Evolutionary conservation across 2,888 invertebrate genomes (phyloP).

Genomic region (Sthenelais limicola): DNA sequence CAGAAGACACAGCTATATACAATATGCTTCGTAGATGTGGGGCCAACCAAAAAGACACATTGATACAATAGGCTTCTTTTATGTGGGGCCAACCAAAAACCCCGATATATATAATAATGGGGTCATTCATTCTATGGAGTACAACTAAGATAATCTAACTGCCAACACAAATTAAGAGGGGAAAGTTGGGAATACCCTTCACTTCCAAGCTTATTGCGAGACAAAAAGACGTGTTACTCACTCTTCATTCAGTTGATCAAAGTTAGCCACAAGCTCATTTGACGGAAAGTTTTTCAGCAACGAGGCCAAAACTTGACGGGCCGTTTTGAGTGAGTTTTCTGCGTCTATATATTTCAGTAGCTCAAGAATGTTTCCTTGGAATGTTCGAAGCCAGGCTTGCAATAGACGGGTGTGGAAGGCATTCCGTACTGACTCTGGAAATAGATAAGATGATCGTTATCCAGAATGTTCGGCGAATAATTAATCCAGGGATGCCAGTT

Average conservation of each 20-base stretch:
- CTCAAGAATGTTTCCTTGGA: constrained; percentile 80
- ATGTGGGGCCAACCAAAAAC: no score
- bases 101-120: no score
- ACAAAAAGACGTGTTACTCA: constrained; percentile 50
- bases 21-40: no score
- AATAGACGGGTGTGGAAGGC: constrained; percentile 73
- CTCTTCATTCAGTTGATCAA: constrained; percentile 67
- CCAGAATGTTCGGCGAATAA: no score
- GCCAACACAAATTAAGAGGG: no score
- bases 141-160: no score
- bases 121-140: no score
- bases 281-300: constrained; percentile 76
- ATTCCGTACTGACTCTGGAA: constrained; percentile 68
- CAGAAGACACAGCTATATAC: no score
- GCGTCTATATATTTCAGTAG: constrained; percentile 84
- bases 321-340: constrained; percentile 78
- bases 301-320: constrained; percentile 75
- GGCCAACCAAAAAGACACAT: no score
- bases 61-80: no score
- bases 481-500: neutral
- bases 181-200: no score
- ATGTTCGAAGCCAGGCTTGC: constrained; percentile 83
- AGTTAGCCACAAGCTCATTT: constrained; percentile 61
- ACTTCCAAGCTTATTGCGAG: no score
- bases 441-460: neutral